phyloP scores from a whole-genome alignment of 2,113 vertebrate genomes.

The Cettia cetti region DNA sequence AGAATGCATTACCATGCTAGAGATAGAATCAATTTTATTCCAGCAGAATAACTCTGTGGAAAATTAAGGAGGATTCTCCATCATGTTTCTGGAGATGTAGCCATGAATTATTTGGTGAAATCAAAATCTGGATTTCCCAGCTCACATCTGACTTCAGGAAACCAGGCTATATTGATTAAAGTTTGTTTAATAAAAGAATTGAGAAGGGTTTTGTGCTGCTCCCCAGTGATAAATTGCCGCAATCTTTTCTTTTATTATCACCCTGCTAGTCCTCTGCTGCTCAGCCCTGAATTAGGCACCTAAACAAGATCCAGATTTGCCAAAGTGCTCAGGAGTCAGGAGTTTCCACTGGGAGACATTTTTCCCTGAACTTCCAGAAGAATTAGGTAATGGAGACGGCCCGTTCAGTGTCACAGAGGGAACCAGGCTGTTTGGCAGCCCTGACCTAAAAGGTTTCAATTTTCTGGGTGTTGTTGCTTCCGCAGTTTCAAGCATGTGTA shows the following conservation, averaged over 20 bases:
- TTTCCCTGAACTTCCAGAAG: slow-evolving; percentile 19
- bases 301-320: slow-evolving; percentile 63
- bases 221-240: slow-evolving; percentile 16
- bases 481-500: neutral
- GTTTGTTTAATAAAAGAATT: neutral
- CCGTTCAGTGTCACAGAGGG: neutral
- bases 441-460: slow-evolving; percentile 15
- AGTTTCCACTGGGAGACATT: neutral
- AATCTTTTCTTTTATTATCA: slow-evolving; percentile 53
- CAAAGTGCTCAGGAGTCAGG: slow-evolving; percentile 5
- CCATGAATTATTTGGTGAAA: neutral
- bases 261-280: neutral
- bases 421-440: slow-evolving; percentile 10
- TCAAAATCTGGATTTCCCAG: neutral
- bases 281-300: neutral
- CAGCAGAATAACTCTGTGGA: neutral
- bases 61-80: neutral
- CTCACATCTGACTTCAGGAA: accelerated
- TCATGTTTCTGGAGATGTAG: neutral
- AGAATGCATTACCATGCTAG: neutral
- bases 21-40: neutral
- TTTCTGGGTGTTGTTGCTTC: neutral
- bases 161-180: neutral
- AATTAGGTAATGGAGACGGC: slow-evolving; percentile 27
- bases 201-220: neutral